Base-by-base conservation (phyloP, 2,113 vertebrate genomes). In the Etheostoma spectabile region DNA sequence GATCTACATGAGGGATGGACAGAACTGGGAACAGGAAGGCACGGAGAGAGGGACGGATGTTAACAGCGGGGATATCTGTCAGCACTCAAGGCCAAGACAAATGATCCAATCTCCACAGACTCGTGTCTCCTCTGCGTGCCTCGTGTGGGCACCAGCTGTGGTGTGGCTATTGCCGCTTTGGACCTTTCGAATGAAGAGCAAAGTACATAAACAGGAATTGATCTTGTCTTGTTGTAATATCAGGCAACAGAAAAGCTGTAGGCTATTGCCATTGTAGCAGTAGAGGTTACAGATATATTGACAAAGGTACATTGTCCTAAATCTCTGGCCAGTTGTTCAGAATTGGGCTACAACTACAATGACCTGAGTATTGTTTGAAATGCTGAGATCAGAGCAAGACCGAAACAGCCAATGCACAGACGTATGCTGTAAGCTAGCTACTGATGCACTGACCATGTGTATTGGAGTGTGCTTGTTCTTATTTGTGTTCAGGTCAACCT, bases 21-120 rank as follows among this genome's bases (percentile, higher is more conserved):
- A 71, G 80, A 70, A 63, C 59, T 45, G 76, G 74, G 77, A 85
- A 81, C 84, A 74, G 77, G 77, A 77, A 70, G 74, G 82, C 74
- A 84, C 0, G 8, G 72, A 69, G 67, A 74, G 77, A 68, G 72
- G 55, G 71, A 68, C 68, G 55, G 71, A 65, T 59, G 67, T 66
- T 86, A 88, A 84, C 61, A 64, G 80, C 82, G 78, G 77, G 66
- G 38, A 79, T 76, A 89, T 91, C 91, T 88, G 87, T 94, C 91
- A 87, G 79, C 76, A 80, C 83, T 87, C 75, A 85, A 4, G n/a
- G 88, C 62, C 3, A 68, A 90, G 90, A 93, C 91, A 83, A 94
- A 94, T 85, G 80, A 77, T 79, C 84, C 90, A 91, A 85, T 95
- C 90, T 88, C 52, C 71, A 57, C 84, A 57, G 72, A 70, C 68